Base-by-base conservation (phyloP, 2,113 vertebrate species). In the Brienomyrus longianalis region DNA sequence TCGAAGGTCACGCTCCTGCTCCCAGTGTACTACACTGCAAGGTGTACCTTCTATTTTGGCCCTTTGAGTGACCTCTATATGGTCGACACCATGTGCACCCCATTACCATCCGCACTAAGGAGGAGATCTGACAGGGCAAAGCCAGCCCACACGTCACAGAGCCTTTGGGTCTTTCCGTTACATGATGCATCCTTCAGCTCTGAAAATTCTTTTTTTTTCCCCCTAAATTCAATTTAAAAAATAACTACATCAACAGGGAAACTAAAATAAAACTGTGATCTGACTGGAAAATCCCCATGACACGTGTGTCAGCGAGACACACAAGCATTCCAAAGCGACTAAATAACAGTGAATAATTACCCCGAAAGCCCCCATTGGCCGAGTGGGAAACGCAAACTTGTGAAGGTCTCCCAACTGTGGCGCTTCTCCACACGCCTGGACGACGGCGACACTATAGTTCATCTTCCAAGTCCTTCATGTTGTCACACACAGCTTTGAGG, bases 401-500 rank as follows among this genome's bases (percentile, higher is more conserved):
- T 39, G 74, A 43, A 80, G 74, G 50, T 35, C 86, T 54, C n/a
- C 27, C 19, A 31, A 54, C 51, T 80, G 88, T 70, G 51, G 9
- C 10, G 70, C 27, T 39, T 9, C 35, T 80, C n/a, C 48, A 74
- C 15, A 39, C 31, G 31, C 39, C 21, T 27, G 51, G 39, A 62
- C 51, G 47, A 17, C 19, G 19, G 54, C 23, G 45, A 47, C 56
- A 3, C 51, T 90, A 74, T 89, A 92, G 89, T 93, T 87, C 0
- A 74, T 56, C 3, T 92, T 21, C 59, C 1, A 84, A 70, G 59
- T 5, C 47, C 47, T 93, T 94, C 87, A 91, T 90, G 92, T 50
- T 91, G 51, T 92, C 89, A 91, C 89, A 90, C 92, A 90, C 91
- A 93, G 35, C 51, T 90, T 90, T 92, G 85, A 70, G 92, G 92